Evolutionary conservation across 1,140 invertebrate genomes (phyloP).

Genomic region (Bombus vancouverensis): DNA sequence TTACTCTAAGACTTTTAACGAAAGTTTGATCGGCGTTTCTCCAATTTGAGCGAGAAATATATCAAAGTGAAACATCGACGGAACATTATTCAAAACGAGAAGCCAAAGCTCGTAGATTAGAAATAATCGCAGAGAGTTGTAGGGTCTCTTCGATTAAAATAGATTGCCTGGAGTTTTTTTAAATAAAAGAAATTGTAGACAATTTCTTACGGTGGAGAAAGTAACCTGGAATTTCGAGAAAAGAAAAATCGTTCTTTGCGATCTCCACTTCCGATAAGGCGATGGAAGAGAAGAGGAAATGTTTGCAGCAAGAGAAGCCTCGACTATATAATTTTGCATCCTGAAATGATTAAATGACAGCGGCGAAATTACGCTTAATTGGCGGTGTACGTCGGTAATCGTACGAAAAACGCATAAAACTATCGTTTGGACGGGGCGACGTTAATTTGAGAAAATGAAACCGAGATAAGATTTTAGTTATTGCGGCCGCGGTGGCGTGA

Average conservation of each 20-base stretch:
- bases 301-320: background rate
- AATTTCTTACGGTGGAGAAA: background rate
- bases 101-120: background rate
- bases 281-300: background rate
- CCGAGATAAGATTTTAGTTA: slow-evolving; percentile 33
- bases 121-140: background rate
- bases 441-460: slow-evolving; percentile 30
- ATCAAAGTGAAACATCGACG: background rate
- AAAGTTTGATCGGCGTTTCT: background rate
- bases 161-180: background rate
- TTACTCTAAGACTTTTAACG: background rate
- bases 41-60: background rate
- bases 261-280: background rate
- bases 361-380: background rate
- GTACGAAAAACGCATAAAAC: background rate
- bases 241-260: background rate
- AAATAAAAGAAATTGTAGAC: background rate
- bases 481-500: slow-evolving; percentile 15
- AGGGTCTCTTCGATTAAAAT: background rate
- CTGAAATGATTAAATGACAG: background rate
- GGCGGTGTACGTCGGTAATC: background rate
- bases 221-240: background rate
- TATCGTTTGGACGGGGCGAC: slow-evolving; percentile 6
- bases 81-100: background rate
- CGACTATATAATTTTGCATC: background rate